A percentile compares a stretch with the other conserved stretches of the same genome.
Evolutionary conservation across 2,113 vertebrate genomes (phyloP).

Genomic region (Aleadryas rufinucha): DNA sequence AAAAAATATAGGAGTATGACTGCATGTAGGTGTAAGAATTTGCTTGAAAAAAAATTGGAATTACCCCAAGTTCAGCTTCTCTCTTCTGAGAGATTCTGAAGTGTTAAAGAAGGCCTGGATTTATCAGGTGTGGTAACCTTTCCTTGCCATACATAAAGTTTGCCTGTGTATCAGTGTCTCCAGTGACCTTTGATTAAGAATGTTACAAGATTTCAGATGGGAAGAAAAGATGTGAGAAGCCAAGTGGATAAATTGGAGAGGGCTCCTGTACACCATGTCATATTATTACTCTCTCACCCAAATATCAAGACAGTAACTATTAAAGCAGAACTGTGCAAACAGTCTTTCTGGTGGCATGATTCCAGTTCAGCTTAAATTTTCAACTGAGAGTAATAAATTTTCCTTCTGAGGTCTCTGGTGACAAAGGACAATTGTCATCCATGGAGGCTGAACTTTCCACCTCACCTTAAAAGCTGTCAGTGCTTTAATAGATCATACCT

Average conservation of each 20-base stretch:
- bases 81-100: background rate
- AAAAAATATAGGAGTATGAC: background rate
- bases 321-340: slow-evolving; percentile 10
- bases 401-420: background rate
- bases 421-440: background rate
- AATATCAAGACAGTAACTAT: background rate
- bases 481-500: background rate
- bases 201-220: background rate
- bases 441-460: background rate
- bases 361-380: background rate
- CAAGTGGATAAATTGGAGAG: slow-evolving; percentile 14
- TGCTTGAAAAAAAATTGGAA: background rate
- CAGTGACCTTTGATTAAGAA: slow-evolving; percentile 27
- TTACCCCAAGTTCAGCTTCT: background rate
- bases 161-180: background rate
- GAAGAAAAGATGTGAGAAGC: slow-evolving; percentile 10
- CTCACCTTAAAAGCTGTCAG: background rate
- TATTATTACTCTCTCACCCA: background rate
- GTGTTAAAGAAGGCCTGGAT: background rate
- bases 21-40: background rate
- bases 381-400: background rate
- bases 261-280: background rate
- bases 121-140: background rate
- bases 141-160: background rate
- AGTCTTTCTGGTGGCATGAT: background rate